Conservation (phyloP, 1,140 invertebrate genomes). For the Ceratina japonica region DNA sequence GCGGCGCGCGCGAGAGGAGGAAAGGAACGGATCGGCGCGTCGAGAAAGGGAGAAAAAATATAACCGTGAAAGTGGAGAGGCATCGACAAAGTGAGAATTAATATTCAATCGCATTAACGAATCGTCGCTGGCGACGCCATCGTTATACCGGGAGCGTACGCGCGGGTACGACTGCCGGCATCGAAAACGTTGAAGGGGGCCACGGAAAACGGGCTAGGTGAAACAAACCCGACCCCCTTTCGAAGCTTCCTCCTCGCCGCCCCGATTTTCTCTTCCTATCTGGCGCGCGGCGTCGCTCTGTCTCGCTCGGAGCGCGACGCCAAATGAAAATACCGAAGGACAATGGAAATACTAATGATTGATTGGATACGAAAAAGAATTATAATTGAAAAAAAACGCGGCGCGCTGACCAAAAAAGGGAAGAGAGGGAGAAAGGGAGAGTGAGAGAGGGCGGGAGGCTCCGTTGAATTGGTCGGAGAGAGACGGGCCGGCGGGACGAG, state of each 20-base stretch:
- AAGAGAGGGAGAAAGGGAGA: background rate
- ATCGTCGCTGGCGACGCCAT: constrained; percentile 72
- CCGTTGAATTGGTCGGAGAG: constrained; percentile 23
- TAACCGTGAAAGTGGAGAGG: constrained; percentile 60
- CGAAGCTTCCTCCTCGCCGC: constrained; percentile 55
- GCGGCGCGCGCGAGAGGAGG: background rate
- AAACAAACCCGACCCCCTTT: constrained; percentile 22
- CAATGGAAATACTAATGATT: constrained; percentile 81
- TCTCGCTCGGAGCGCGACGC: constrained; percentile 72
- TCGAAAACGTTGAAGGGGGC: background rate
- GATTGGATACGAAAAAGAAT: constrained; percentile 81
- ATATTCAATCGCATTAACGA: constrained; percentile 79
- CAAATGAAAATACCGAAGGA: constrained; percentile 81
- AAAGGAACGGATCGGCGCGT: background rate
- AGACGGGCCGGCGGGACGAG: constrained; percentile 12
- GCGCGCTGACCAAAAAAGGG: constrained; percentile 67
- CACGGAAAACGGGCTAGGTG: constrained; percentile 14
- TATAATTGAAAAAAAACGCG: constrained; percentile 81
- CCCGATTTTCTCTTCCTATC: background rate
- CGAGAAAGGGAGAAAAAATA: constrained; percentile 50
- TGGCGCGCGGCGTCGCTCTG: constrained; percentile 45
- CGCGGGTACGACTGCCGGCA: constrained; percentile 15
- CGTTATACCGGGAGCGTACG: constrained; percentile 60
- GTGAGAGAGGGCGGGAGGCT: constrained; percentile 41
- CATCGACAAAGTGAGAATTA: constrained; percentile 76